Conservation (phyloP, 2,888 invertebrate species). For the Chrysina gloriosa region DNA sequence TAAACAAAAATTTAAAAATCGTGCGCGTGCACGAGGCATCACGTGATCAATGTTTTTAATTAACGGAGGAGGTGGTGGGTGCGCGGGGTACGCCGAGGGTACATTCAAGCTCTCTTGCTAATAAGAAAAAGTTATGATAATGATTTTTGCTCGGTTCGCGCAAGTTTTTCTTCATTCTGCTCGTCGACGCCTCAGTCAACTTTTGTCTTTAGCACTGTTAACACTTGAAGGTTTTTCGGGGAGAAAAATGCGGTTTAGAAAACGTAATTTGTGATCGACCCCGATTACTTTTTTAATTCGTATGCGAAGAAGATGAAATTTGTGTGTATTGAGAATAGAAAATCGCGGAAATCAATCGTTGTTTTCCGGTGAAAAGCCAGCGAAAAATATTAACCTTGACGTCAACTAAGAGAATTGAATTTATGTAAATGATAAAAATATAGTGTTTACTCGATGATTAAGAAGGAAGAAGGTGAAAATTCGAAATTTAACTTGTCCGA, state of each 20-base stretch:
- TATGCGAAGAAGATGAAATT: no score
- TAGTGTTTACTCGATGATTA: no score
- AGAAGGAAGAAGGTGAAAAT: no score
- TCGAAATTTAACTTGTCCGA: no score
- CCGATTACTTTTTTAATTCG: no score
- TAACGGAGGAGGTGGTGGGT: slow-evolving; percentile 55
- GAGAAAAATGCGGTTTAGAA: not conserved
- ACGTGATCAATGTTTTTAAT: slow-evolving; percentile 61
- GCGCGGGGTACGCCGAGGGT: slow-evolving; percentile 47
- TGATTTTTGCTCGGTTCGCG: slow-evolving; percentile 65
- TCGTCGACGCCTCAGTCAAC: slow-evolving; percentile 53
- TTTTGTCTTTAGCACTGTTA: slow-evolving; percentile 50
- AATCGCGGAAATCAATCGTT: no score
- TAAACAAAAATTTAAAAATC: slow-evolving; percentile 41
- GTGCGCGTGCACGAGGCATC: slow-evolving; percentile 38
- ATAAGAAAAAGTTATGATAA: slow-evolving; percentile 65
- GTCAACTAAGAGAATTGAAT: no score
- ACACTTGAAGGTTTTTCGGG: slow-evolving; percentile 43
- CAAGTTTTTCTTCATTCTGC: slow-evolving; percentile 57
- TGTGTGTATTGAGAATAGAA: no score
- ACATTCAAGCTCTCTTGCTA: slow-evolving; percentile 55
- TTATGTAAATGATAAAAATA: no score
- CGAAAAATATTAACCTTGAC: no score
- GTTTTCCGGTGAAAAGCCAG: no score
- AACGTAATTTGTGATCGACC: not conserved